Percentiles rank a stretch among this genome's conserved stretches.
Conservation (phyloP, 2,113 vertebrate species). For the Gallinago jamesoni region DNA sequence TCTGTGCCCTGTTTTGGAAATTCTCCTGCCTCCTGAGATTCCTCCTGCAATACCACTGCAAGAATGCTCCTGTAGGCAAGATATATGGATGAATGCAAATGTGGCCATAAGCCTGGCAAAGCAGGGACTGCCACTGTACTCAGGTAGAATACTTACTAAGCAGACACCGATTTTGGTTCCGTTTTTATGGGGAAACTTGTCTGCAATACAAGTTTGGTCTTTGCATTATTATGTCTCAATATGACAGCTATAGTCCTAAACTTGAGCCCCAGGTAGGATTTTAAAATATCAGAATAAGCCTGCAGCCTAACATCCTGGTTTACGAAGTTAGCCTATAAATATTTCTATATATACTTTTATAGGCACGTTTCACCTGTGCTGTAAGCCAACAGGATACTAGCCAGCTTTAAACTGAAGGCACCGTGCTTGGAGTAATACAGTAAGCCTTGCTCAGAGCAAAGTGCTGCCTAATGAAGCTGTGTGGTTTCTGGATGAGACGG, state of each 20-base stretch:
- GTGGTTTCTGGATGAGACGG: background rate
- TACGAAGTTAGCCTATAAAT: background rate
- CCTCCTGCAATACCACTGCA: background rate
- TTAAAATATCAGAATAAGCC: background rate
- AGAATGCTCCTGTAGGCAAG: background rate
- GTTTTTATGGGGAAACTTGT: background rate
- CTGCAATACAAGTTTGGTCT: background rate
- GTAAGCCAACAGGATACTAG: background rate
- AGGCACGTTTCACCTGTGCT: background rate
- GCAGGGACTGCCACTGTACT: background rate
- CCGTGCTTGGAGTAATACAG: background rate
- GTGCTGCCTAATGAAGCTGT: background rate
- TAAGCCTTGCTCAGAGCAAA: background rate
- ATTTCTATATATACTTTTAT: background rate
- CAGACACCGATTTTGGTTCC: background rate
- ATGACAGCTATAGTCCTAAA: background rate
- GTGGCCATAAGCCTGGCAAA: background rate
- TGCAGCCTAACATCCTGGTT: background rate
- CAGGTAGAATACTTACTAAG: background rate
- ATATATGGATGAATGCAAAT: background rate
- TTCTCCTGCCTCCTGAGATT: background rate
- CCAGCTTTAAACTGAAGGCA: background rate
- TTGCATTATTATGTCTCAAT: background rate
- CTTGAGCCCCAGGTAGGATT: background rate
- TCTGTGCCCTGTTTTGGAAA: background rate